Conservation (phyloP, 1,140 invertebrate genomes). For the Bombus haemorrhoidalis region DNA sequence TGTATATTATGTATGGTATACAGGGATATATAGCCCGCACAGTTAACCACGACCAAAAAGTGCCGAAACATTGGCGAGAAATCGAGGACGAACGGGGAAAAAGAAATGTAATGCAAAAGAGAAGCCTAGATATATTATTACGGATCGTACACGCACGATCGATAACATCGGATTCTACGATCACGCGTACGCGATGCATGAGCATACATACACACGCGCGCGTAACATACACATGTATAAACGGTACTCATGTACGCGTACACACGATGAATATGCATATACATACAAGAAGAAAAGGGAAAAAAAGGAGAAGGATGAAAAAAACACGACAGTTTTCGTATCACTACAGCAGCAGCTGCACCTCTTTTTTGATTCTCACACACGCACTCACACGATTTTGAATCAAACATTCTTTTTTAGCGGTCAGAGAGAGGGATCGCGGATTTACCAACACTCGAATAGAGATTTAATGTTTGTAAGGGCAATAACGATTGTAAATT, state of each 20-base stretch:
- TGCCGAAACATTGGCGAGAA: slow-evolving; percentile 45
- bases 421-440: slow-evolving; percentile 63
- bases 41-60: slow-evolving; percentile 47
- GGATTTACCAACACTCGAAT: slow-evolving; percentile 72
- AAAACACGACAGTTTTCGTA: slow-evolving; percentile 22
- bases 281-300: not conserved
- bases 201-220: not conserved
- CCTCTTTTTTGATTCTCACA: slow-evolving; percentile 54
- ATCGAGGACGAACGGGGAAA: not conserved
- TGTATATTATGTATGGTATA: slow-evolving; percentile 52
- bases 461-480: slow-evolving; percentile 78
- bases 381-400: slow-evolving; percentile 55
- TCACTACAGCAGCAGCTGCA: slow-evolving; percentile 41
- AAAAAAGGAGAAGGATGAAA: not conserved
- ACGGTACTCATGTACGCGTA: not conserved
- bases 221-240: not conserved
- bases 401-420: slow-evolving; percentile 59
- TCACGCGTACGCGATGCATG: not conserved
- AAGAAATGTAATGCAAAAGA: not conserved
- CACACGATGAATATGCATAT: not conserved
- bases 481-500: slow-evolving; percentile 81
- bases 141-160: slow-evolving; percentile 25
- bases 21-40: slow-evolving; percentile 34
- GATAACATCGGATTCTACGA: not conserved
- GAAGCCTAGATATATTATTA: not conserved